Base-by-base conservation (phyloP, 1,140 invertebrate species). In the Diuraphis noxia region DNA sequence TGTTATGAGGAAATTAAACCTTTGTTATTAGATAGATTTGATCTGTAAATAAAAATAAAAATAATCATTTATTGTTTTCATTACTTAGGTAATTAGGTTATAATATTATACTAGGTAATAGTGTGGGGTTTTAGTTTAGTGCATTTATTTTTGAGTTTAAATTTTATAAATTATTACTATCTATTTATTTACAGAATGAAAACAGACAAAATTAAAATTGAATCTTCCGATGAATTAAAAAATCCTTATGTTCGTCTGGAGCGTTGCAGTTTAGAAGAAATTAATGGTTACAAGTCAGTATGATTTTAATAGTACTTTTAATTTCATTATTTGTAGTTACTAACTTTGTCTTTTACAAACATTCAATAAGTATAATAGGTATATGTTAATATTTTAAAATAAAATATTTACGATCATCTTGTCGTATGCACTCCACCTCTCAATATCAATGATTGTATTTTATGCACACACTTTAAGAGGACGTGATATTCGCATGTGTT, bases 121-220 rank as follows among this genome's bases (percentile, higher is more conserved):
- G 25, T 30, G 9, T 30, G 52, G 2, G 52, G 52, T 30, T 30
- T 56, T 56, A 56, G 30, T 63, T n/a, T n/a, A n/a, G 10, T n/a
- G 30, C 13, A 56, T 56, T 56, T n/a, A n/a, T 56, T 56, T 79
- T 79, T 79, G 38, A 34, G 13, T 77, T 77, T 34, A 19, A 77
- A 81, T 38, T 38, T 38, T 40, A 36, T 38, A 38, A 81, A 23
- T 34, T 38, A 21, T 25, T 84, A 34, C 19, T 84, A 43, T 4
- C 8, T 40, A 82, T 40, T 41, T 23, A 79, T 85, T 85, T 85
- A 84, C n/a, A 85, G 84, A 85, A 85, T 85, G 41, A 49, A 49
- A 34, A 34, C n/a, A 9, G 30, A 85, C n/a, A 34, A 85, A 21
- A 34, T 46, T 6, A 34, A 13, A 9, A 38, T 52, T 52, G 21